Percentiles rank a stretch among this genome's conserved stretches.
Evolutionary conservation across 2,113 vertebrate genomes (phyloP).

Genomic region (Spea multiplicata): DNA sequence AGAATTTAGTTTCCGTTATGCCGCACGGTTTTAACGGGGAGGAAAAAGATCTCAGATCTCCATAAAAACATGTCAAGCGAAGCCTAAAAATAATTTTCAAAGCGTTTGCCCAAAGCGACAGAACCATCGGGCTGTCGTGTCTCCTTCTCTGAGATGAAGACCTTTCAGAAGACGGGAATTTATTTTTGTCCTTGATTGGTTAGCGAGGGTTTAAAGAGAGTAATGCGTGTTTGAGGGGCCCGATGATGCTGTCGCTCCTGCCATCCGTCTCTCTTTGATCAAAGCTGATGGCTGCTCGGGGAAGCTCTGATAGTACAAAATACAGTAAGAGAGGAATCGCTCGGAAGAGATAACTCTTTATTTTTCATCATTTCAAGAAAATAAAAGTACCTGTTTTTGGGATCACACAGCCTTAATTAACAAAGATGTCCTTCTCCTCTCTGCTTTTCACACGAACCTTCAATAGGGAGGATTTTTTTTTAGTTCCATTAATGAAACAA

Average conservation of each 20-base stretch:
- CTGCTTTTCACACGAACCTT: too few relatives aligned
- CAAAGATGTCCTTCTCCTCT: slow-evolving; percentile 1
- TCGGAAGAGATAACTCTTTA: slow-evolving; percentile 16
- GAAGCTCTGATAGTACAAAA: slow-evolving; percentile 24
- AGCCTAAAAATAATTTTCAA: slow-evolving; percentile 28
- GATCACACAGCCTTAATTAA: slow-evolving; percentile 27
- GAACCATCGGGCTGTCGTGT: neutral
- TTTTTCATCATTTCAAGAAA: slow-evolving; percentile 2
- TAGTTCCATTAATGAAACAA: too few relatives aligned
- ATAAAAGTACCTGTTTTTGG: neutral
- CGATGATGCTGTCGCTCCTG: slow-evolving; percentile 16
- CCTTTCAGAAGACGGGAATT: slow-evolving; percentile 14
- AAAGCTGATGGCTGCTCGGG: slow-evolving; percentile 23
- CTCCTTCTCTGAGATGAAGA: slow-evolving; percentile 22
- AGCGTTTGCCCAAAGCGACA: slow-evolving; percentile 10
- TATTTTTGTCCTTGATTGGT: slow-evolving; percentile 35
- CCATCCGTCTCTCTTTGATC: slow-evolving; percentile 20
- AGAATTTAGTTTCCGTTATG: too few relatives aligned
- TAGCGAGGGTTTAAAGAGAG: slow-evolving; percentile 16
- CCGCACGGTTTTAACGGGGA: too few relatives aligned
- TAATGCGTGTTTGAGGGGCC: neutral
- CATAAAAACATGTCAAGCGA: neutral
- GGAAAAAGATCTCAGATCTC: too few relatives aligned
- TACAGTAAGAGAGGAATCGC: slow-evolving; percentile 4
- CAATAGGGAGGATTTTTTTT: too few relatives aligned